Percentiles rank a stretch among this genome's conserved stretches.
Evolutionary conservation across 2,888 invertebrate genomes (phyloP).

Genomic region (Drosophila rubida): DNA sequence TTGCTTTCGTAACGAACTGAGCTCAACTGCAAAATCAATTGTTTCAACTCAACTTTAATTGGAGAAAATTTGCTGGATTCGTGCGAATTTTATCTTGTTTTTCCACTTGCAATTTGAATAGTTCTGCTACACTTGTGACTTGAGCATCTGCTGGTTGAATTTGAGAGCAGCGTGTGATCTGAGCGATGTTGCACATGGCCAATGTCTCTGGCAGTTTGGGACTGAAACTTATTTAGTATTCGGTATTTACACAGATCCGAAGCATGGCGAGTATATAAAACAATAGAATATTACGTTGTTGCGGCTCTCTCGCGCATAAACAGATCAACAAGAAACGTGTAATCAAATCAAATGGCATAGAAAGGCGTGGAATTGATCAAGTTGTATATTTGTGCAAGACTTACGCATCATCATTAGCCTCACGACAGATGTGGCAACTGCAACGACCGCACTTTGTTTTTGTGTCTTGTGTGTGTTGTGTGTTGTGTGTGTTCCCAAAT

Average conservation of each 20-base stretch:
- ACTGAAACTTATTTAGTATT: constrained; percentile 1
- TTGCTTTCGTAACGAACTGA: too few species aligned
- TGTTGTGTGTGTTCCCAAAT: neutral
- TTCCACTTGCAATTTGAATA: constrained; percentile 3
- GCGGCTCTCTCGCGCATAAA: constrained; percentile 16
- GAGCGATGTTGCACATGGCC: constrained; percentile 24
- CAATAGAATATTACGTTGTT: constrained; percentile 23
- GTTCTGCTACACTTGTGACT: neutral
- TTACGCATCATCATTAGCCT: constrained; percentile 45
- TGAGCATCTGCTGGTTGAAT: constrained; percentile 7
- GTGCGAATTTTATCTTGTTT: neutral
- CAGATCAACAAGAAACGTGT: neutral
- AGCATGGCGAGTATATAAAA: constrained; percentile 41
- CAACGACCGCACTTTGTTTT: neutral
- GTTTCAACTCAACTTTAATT: constrained; percentile 2
- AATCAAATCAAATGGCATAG: constrained; percentile 1
- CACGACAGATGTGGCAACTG: constrained; percentile 37
- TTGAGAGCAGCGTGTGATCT: neutral
- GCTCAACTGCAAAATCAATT: constrained; percentile 7
- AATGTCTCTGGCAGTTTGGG: constrained; percentile 46
- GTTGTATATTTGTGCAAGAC: constrained; percentile 46
- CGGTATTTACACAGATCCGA: constrained; percentile 40
- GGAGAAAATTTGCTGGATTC: neutral
- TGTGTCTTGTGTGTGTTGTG: neutral
- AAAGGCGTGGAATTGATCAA: neutral